These are phyloP conservation scores for Ceratosolen solmsi DNA, from an alignment of 1,140 invertebrate genomes.

Conservation along the genomic window DNA sequence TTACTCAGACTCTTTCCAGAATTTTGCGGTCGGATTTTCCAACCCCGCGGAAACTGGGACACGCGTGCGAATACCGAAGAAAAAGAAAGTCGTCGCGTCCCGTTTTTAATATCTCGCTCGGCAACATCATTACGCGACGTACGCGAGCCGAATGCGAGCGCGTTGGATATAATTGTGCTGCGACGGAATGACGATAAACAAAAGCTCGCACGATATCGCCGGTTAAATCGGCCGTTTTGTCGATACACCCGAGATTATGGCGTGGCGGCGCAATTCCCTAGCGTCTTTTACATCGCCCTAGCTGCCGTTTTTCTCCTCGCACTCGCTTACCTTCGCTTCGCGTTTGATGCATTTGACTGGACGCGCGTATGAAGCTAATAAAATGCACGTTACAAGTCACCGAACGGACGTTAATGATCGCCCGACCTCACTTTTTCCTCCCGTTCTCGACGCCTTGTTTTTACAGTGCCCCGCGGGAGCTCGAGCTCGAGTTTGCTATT, in stretches of 20 bases:
- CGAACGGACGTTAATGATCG: constrained; percentile 18
- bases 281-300: neutral
- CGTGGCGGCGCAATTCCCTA: neutral
- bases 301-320: neutral
- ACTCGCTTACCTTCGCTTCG: neutral
- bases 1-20: too few relatives aligned
- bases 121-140: neutral
- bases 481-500: too few relatives aligned
- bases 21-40: constrained; percentile 10
- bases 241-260: neutral
- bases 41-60: neutral
- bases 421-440: neutral
- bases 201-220: neutral
- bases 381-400: neutral
- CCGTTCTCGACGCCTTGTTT: neutral
- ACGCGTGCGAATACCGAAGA: neutral
- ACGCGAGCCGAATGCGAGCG: neutral
- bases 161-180: neutral
- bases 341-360: neutral
- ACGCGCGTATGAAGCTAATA: neutral
- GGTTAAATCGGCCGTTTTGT: neutral
- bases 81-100: neutral
- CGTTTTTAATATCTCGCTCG: neutral
- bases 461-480: neutral
- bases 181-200: neutral